phyloP scores from a whole-genome alignment of 2,113 vertebrate genomes.

The Thomomys bottae region DNA sequence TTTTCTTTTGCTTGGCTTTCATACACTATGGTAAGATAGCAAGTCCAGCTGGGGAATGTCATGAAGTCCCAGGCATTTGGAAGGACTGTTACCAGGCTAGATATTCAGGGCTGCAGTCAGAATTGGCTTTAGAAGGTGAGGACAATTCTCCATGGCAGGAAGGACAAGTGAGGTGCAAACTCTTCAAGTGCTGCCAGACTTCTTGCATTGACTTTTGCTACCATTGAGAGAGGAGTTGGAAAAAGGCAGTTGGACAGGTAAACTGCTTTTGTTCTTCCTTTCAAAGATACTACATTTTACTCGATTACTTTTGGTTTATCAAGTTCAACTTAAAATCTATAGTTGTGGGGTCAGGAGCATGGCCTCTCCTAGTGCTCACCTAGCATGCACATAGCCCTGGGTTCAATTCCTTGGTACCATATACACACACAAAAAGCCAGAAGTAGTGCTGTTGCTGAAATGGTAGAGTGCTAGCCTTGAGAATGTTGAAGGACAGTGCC shows the following conservation, averaged over 20 bases:
- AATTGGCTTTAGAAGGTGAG: background rate
- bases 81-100: background rate
- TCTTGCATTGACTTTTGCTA: background rate
- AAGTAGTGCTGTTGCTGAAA: too few relatives aligned
- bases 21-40: background rate
- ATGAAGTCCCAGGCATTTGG: background rate
- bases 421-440: too few relatives aligned
- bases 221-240: background rate
- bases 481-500: too few relatives aligned
- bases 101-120: background rate
- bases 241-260: background rate
- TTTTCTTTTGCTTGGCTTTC: background rate
- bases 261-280: background rate
- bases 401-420: too few relatives aligned
- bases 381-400: too few relatives aligned
- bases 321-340: too few relatives aligned
- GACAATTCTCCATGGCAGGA: background rate
- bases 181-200: background rate
- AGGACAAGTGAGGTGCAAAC: background rate
- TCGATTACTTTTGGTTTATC: slow-evolving; percentile 44
- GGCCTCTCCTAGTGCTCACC: too few relatives aligned
- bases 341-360: too few relatives aligned
- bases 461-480: too few relatives aligned
- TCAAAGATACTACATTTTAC: slow-evolving; percentile 20
- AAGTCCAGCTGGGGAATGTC: background rate